phyloP scores from a whole-genome alignment of 2,113 vertebrate genomes.

The Ifrita kowaldi region DNA sequence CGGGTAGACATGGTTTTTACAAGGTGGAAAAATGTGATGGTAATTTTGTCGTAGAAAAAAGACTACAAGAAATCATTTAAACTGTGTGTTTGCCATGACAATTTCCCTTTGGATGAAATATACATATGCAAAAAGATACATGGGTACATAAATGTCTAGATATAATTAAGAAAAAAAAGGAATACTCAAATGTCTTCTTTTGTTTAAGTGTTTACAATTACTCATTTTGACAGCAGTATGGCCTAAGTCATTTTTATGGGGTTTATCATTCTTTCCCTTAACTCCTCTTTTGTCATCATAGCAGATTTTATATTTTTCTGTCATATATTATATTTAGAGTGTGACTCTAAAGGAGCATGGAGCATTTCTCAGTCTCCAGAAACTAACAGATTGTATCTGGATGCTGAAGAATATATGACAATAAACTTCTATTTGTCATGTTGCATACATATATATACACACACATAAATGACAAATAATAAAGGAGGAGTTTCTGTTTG shows the following conservation, averaged over 20 bases:
- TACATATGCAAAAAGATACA: neutral
- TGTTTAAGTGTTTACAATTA: neutral
- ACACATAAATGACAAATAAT: neutral
- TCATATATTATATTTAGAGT: neutral
- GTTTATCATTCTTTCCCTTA: neutral
- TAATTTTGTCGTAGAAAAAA: neutral
- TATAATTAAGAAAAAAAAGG: neutral
- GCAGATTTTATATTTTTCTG: neutral
- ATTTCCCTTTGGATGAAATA: neutral
- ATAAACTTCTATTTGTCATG: neutral
- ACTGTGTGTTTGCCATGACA: neutral
- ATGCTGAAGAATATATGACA: neutral
- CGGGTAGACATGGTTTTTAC: neutral
- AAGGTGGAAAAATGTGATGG: neutral
- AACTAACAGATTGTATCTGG: neutral
- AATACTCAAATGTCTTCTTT: neutral
- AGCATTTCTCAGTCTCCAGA: neutral
- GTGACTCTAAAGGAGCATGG: neutral
- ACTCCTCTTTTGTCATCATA: neutral
- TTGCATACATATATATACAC: accelerated
- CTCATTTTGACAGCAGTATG: neutral
- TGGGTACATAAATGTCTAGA: neutral
- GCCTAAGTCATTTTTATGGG: neutral
- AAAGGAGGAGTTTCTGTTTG: neutral
- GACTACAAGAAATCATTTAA: neutral